Evolutionary conservation across 2,113 vertebrate genomes (phyloP).

Genomic region (Mystacornis crossleyi): DNA sequence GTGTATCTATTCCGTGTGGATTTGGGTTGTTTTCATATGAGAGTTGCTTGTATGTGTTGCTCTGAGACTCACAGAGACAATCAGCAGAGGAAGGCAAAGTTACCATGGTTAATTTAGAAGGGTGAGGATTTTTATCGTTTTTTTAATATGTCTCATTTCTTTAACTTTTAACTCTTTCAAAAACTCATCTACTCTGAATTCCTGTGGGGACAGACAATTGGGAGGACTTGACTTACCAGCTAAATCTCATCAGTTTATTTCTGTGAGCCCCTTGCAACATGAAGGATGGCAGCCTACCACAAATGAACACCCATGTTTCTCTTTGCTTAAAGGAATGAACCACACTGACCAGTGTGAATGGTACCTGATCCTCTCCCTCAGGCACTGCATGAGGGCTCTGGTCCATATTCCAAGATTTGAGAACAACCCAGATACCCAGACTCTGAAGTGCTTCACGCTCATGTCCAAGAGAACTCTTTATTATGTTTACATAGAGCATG

Average conservation of each 20-base stretch:
- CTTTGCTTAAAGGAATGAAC: neutral
- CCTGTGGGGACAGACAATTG: neutral
- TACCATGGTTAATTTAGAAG: neutral
- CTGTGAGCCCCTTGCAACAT: neutral
- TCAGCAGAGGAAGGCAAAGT: neutral
- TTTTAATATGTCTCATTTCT: neutral
- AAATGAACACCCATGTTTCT: neutral
- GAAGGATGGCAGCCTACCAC: neutral
- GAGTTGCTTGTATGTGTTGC: neutral
- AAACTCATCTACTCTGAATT: neutral
- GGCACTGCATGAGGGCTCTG: neutral
- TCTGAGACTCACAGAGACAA: neutral
- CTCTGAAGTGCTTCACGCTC: neutral
- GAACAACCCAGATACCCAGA: neutral
- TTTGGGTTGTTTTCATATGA: neutral
- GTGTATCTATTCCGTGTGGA: neutral
- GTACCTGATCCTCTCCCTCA: neutral
- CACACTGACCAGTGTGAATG: neutral
- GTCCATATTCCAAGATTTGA: neutral
- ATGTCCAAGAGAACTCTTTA: constrained; percentile 47
- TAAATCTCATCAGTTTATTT: neutral
- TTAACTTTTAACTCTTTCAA: neutral
- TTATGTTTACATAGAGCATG: constrained; percentile 34
- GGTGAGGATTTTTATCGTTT: fast-evolving
- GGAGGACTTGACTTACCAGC: neutral